A percentile compares a stretch with the other conserved stretches of the same genome.
Evolutionary conservation across 2,888 invertebrate genomes (phyloP).

Genomic region (Drosophila bunnanda): DNA sequence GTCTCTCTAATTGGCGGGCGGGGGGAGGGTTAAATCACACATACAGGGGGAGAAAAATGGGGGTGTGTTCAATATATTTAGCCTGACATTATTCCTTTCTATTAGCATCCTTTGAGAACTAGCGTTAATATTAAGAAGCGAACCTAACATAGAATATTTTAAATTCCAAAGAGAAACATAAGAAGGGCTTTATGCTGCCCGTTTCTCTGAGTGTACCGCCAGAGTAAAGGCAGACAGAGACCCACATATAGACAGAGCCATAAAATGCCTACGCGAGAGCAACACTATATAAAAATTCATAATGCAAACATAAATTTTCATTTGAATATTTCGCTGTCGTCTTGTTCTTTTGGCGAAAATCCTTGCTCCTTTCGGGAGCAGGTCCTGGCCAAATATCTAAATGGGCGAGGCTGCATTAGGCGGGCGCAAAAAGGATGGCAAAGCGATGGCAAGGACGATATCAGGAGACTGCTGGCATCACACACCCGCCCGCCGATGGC

Average conservation of each 20-base stretch:
- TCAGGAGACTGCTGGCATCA: conserved; percentile 30
- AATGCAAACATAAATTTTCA: conserved; percentile 84
- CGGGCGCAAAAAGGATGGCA: conserved; percentile 24
- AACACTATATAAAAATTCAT: conserved; percentile 83
- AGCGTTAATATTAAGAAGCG: not conserved
- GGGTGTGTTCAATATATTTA: too few species aligned
- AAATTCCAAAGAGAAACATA: too few species aligned
- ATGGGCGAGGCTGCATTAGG: conserved; percentile 56
- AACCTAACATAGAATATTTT: not conserved
- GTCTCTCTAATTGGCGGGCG: conserved; percentile 19
- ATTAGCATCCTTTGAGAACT: not conserved
- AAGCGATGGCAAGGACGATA: conserved; percentile 20
- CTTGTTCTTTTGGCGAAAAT: conserved; percentile 66
- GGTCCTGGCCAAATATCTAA: conserved; percentile 43
- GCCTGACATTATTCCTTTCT: too few species aligned
- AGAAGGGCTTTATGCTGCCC: too few species aligned
- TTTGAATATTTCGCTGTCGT: conserved; percentile 81
- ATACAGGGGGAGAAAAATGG: not conserved
- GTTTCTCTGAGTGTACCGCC: conserved; percentile 12
- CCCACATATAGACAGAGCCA: conserved; percentile 63
- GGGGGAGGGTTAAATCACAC: conserved; percentile 1
- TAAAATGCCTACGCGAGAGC: conserved; percentile 69
- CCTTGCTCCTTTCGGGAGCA: conserved; percentile 5
- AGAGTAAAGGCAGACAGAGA: conserved; percentile 40
- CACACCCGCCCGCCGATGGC: conserved; percentile 25